Evolutionary conservation across 2,888 invertebrate genomes (phyloP), one percentile per base, ranked within the genome.

Genomic region (Dasypogon diadema): DNA sequence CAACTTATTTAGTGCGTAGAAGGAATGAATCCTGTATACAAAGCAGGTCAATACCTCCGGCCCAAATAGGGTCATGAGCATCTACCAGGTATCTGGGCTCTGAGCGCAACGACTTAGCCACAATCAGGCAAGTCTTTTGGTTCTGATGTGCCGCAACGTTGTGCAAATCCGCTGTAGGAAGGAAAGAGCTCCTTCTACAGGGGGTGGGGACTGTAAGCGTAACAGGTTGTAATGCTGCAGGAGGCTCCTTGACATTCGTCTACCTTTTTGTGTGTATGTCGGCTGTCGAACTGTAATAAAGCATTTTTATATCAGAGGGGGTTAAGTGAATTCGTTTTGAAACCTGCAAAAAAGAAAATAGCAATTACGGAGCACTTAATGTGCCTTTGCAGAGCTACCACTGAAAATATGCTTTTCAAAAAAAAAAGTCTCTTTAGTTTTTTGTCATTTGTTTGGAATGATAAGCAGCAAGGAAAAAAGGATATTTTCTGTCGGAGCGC

Each of bases 341-440:
- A 42, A 42, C n/a, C 12, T 42, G 34, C 34, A 42, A 42, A 12
- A 12, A 37, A 48, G 24, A 42, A 16, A 16, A 46, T 16, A 22
- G 22, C 14, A 46, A 65, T 65, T 65, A 65, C n/a, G 46, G 16
- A 12, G 24, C 48, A 48, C 65, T 65, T 26, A 48, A 24, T 46
- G 65, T 14, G 46, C 26, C 24, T 65, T 14, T 65, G n/a, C 14
- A 16, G 10, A 12, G 24, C 22, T 51, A 2, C 51, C 4, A 51
- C 51, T 18, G 18, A 18, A 4, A 16, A 51, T 12, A 3, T 42
- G 12, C 2, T 1, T 42, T 2, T 8, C 8, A 8, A 30, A 30
- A 8, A 30, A 30, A 8, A 8, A 30, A 30, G 30, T 30, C 30
- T 14, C 12, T 48, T 12, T n/a, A 48, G 48, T 6, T 14, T 12